A percentile compares a stretch with the other conserved stretches of the same genome.
phyloP scores from a whole-genome alignment of 2,113 vertebrate genomes.

The Thalassarche chlororhynchos region DNA sequence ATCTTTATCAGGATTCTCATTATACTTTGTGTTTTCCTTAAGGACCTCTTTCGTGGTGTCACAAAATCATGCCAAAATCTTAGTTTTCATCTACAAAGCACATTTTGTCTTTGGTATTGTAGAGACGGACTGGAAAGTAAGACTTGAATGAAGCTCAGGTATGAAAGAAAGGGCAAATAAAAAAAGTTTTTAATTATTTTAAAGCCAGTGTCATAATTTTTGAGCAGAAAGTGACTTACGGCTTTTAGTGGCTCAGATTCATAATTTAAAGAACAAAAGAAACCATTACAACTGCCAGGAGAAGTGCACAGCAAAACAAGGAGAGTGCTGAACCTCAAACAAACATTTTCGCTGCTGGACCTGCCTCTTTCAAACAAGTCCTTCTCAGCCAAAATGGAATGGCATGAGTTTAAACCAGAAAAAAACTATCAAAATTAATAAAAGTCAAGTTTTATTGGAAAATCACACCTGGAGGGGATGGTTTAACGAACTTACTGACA shows the following conservation, averaged over 20 bases:
- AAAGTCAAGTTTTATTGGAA: background rate
- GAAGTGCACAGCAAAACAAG: background rate
- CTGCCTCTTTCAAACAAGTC: background rate
- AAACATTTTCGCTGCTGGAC: background rate
- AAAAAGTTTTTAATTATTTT: background rate
- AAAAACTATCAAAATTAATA: background rate
- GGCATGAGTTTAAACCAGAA: background rate
- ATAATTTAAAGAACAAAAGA: background rate
- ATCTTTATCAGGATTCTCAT: background rate
- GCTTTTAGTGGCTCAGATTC: background rate
- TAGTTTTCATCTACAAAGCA: background rate
- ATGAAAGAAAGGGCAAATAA: background rate
- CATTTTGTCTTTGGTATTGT: background rate
- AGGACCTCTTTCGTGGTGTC: background rate
- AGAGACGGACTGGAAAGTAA: background rate
- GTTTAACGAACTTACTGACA: background rate
- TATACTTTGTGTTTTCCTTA: background rate
- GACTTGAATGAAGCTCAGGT: background rate
- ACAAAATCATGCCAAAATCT: background rate
- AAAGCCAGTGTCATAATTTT: background rate
- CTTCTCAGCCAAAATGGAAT: background rate
- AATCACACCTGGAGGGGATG: background rate
- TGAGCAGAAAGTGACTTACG: background rate
- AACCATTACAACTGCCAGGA: background rate
- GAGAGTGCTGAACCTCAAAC: background rate